Evolutionary conservation across 35 echinoderm and acorn worm species (phyloP).

Genomic region (Apostichopus californicus): DNA sequence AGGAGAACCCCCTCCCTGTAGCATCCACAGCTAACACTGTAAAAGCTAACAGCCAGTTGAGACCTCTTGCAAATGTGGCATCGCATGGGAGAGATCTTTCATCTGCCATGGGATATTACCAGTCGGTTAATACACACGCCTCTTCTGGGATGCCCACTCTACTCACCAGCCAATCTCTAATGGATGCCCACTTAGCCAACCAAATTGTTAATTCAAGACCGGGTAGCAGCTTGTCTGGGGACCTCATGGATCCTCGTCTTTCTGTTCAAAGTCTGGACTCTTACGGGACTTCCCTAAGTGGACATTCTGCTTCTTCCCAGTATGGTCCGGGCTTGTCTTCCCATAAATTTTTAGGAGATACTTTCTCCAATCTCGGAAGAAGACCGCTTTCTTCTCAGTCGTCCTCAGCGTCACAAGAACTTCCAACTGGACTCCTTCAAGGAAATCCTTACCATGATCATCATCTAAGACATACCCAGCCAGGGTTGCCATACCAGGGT

Average conservation of each 20-base stretch:
- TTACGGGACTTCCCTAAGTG: not conserved
- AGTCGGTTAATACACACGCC: not conserved
- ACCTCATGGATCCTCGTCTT: not conserved
- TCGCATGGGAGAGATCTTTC: not conserved
- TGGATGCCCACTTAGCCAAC: slow-evolving; percentile 31
- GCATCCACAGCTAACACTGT: not conserved
- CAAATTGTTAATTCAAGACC: slow-evolving; percentile 11
- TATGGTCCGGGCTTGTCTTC: not conserved
- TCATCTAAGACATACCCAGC: not conserved
- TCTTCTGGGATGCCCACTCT: slow-evolving; percentile 41
- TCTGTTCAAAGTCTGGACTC: slow-evolving; percentile 32
- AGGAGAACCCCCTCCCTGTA: not conserved
- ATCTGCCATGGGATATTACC: not conserved
- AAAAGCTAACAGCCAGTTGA: not conserved
- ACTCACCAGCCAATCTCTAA: slow-evolving; percentile 76
- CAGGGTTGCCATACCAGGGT: slow-evolving; percentile 16
- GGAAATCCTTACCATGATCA: not conserved
- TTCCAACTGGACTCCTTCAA: not conserved
- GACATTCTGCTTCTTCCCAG: slow-evolving; percentile 1
- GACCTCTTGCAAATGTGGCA: not conserved
- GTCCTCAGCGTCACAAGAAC: not conserved
- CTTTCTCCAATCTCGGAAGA: slow-evolving; percentile 13
- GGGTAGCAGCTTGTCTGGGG: slow-evolving; percentile 24
- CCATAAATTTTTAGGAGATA: slow-evolving; percentile 31
- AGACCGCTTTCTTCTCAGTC: not conserved